These are phyloP conservation scores for Tribolium freemani DNA, from an alignment of 2,888 invertebrate genomes.

Conservation along the genomic window DNA sequence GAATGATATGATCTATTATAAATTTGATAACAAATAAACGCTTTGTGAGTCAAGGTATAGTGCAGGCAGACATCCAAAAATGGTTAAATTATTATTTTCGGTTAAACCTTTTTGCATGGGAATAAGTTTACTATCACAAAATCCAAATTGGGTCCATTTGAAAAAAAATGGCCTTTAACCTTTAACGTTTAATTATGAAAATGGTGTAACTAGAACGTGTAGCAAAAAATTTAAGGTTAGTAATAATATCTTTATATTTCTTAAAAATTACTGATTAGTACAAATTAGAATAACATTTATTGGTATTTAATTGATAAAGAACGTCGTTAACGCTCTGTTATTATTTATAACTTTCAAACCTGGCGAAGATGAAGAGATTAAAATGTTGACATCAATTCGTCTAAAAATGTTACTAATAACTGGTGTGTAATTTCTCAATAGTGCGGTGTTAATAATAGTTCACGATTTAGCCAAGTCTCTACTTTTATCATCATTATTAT, in stretches of 20 bases:
- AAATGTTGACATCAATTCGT: conserved; percentile 31
- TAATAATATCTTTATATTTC: neutral
- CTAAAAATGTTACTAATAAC: conserved; percentile 15
- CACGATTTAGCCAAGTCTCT: neutral
- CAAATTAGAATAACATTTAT: conserved; percentile 20
- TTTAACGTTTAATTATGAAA: neutral
- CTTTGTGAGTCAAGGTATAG: neutral
- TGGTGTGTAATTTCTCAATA: conserved; percentile 14
- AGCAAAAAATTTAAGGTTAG: neutral
- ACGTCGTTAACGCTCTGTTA: conserved; percentile 22
- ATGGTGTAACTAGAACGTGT: neutral
- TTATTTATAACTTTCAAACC: conserved; percentile 22
- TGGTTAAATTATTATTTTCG: neutral
- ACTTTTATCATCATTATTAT: neutral
- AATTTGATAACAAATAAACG: neutral
- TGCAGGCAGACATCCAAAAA: neutral
- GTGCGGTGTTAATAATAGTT: neutral
- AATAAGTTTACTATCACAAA: neutral
- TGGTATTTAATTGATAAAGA: conserved; percentile 26
- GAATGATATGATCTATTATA: neutral
- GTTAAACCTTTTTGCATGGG: neutral
- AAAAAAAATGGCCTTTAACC: neutral
- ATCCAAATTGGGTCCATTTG: neutral
- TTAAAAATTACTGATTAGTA: neutral
- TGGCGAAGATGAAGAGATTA: conserved; percentile 27